Evolutionary conservation across 2,113 vertebrate species (phyloP), one percentile per base, ranked within the genome.

Genomic region (Micronisus gabar): DNA sequence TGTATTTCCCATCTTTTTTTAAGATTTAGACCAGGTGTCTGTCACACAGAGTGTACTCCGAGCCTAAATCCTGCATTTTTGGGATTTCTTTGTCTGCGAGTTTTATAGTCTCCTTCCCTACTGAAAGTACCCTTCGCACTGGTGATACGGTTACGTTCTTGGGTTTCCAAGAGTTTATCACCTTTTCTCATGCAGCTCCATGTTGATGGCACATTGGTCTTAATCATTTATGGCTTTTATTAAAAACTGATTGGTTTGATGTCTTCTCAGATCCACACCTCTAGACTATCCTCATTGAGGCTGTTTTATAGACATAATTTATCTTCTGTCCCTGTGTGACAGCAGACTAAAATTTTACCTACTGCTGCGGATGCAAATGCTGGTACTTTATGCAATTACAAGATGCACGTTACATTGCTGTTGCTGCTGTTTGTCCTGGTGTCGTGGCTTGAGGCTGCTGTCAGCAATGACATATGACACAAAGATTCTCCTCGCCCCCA

Each of bases 351-450:
- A 13, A 13, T 80, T 32, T 20, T 8, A 10, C 75, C 72, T 55
- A 1, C 71, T 4, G 17, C 78, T 62, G 78, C 3, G 13, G 78
- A 26, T 81, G 73, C 80, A 38, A 13, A 32, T 18, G 56, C 50
- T 11, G 68, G n/a, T 71, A 68, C 81, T 82, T 48, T 75, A 2
- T 34, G 58, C 59, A 32, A 5, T 38, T 36, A 17, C 30, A 9
- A 36, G 0, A 4, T 27, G 38, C 52, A 5, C 0, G 1, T 73
- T 55, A 3, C 3, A 4, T 52, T 72, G 29, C 86, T 50, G 8
- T 9, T 10, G 75, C 36, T 88, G 74, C 58, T 76, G 75, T 34
- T 41, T 26, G 89, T 34, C 38, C 22, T 36, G 61, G 50, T 13
- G 29, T 1, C 26, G 66, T 20, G 86, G 41, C 38, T 87, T 1